Evolutionary conservation across 2,113 vertebrate genomes (phyloP).

Genomic region (Saimiri boliviensis): DNA sequence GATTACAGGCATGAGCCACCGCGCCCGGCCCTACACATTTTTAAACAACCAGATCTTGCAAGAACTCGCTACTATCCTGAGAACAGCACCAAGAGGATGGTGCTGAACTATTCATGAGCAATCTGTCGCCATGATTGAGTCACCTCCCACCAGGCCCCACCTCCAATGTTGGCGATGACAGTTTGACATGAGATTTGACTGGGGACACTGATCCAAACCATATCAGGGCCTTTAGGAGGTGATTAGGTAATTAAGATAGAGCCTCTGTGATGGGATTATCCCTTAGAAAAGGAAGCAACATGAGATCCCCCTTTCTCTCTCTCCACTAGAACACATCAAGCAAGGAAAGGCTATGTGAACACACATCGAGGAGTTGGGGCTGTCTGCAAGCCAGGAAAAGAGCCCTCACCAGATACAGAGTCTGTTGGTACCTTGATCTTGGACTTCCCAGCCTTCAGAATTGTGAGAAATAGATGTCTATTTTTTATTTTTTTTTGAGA

Average conservation of each 20-base stretch:
- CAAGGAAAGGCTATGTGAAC: neutral
- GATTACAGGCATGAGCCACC: too few species aligned
- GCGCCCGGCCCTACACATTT: too few species aligned
- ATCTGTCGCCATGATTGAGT: too few species aligned
- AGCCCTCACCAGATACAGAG: neutral
- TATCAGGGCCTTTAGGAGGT: neutral
- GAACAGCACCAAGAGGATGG: too few species aligned
- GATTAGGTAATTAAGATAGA: neutral
- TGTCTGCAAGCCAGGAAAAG: neutral
- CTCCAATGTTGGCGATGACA: too few species aligned
- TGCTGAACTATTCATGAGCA: too few species aligned
- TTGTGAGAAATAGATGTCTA: neutral
- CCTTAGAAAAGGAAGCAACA: neutral
- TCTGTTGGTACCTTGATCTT: neutral
- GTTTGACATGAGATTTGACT: too few species aligned
- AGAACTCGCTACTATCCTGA: too few species aligned
- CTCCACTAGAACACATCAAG: fast-evolving
- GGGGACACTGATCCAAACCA: too few species aligned
- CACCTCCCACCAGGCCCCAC: too few species aligned
- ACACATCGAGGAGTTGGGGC: neutral
- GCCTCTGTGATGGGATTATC: neutral
- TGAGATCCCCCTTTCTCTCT: too few species aligned
- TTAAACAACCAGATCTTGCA: too few species aligned
- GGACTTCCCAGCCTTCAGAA: neutral
- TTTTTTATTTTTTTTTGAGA: neutral